These are phyloP conservation scores for Holocentrus rufus DNA, from an alignment of 2,797 vertebrate species.

Conservation along the genomic window DNA sequence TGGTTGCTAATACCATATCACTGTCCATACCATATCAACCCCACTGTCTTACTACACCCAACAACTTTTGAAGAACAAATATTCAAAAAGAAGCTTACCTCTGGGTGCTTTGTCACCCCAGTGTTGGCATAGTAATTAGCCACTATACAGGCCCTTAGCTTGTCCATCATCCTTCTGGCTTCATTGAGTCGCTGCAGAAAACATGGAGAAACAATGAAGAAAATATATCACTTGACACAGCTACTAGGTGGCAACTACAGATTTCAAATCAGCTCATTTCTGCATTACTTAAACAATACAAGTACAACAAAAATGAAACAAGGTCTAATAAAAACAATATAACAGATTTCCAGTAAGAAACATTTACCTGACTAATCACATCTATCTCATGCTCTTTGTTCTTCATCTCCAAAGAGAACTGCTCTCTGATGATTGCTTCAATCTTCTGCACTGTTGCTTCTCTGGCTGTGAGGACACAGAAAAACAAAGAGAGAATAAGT, in stretches of 20 bases:
- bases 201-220: not conserved
- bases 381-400: constrained; percentile 99
- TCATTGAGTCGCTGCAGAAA: constrained; percentile 90
- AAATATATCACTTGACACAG: not conserved
- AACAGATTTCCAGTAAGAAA: not conserved
- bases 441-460: constrained; percentile 96
- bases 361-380: constrained; percentile 95
- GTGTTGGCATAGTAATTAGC: constrained; percentile 97
- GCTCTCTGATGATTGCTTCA: constrained; percentile 94
- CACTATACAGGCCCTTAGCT: constrained; percentile 96
- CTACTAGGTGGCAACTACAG: not conserved
- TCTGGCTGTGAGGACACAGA: constrained; percentile 81
- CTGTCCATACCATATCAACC: not conserved
- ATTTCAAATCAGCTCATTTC: too few species aligned
- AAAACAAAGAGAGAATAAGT: not conserved
- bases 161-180: constrained; percentile 99
- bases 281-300: not conserved
- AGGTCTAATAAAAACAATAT: not conserved
- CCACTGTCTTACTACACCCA: not conserved
- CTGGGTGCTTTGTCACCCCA: constrained; percentile 89
- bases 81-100: constrained; percentile 80
- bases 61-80: not conserved
- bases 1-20: not conserved
- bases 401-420: constrained; percentile 97
- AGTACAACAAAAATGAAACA: not conserved